A percentile compares a stretch with the other conserved stretches of the same genome.
phyloP scores from a whole-genome alignment of 2,888 invertebrate genomes.

The Dryobota labecula region DNA sequence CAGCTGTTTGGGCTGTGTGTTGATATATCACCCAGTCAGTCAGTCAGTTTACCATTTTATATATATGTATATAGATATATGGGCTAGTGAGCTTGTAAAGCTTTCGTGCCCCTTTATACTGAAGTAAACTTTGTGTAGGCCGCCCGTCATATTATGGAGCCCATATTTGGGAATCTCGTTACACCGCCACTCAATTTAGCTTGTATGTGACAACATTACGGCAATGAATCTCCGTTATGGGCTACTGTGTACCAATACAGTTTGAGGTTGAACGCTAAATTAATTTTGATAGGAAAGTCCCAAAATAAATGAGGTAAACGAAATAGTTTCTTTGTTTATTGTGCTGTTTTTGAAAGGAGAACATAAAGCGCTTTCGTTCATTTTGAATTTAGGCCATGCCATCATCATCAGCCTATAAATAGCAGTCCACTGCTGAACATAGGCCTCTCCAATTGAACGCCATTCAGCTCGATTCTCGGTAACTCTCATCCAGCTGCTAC shows the following conservation, averaged over 20 bases:
- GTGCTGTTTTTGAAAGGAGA: not conserved
- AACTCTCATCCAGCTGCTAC: too few species aligned
- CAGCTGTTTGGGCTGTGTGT: too few species aligned
- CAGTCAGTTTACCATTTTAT: too few species aligned
- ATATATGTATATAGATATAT: too few species aligned
- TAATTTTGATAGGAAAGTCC: conserved; percentile 44
- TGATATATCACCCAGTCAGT: too few species aligned
- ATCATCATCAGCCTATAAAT: too few species aligned
- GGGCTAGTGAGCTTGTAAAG: conserved; percentile 41
- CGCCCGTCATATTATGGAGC: conserved; percentile 52
- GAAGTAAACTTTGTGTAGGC: conserved; percentile 55
- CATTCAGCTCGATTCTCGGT: too few species aligned
- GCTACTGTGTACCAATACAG: conserved; percentile 31
- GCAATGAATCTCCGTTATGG: conserved; percentile 56
- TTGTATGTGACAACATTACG: conserved; percentile 55
- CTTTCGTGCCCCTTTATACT: conserved; percentile 36
- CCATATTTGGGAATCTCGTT: conserved; percentile 63
- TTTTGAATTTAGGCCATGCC: not conserved
- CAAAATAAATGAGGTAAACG: conserved; percentile 6
- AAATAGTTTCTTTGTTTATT: not conserved
- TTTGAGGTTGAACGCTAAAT: conserved; percentile 46
- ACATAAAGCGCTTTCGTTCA: not conserved
- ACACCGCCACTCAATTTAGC: conserved; percentile 51
- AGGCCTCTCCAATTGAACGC: too few species aligned
- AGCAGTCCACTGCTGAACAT: too few species aligned